Evolutionary conservation across 2,113 vertebrate species (phyloP), one percentile per base, ranked within the genome.

Genomic region (Triplophysa dalaica): DNA sequence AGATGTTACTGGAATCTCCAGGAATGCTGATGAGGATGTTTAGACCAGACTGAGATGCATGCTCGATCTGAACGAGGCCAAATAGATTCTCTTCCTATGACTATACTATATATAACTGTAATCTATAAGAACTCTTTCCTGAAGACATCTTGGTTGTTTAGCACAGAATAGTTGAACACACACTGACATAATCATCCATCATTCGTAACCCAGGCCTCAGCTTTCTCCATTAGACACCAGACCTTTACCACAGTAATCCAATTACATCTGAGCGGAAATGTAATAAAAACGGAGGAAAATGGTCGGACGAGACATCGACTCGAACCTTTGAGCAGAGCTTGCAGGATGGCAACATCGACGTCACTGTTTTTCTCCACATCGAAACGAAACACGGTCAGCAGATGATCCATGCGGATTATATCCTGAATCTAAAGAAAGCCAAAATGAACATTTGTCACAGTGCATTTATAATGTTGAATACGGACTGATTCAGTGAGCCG

Each of bases 291-390:
- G 13, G 48, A 50, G 5, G 13, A 52, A 52, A 14, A 5, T 4
- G 13, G 19, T 56, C 3, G 8, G 54, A 21, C 1, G 1, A 14
- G 54, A 24, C 24, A 2, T 24, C 7, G 48, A n/a, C 13, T 21
- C 2, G 3, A 22, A 98, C 98, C 97, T 95, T 99, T 99, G 38
- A 99, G 90, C 48, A 99, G 88, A 0, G 97, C 96, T 81, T 98
- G 94, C 14, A 99, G 93, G 85, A 99, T 98, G 72, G 98, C 96
- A 76, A 99, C 92, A 4, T 99, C 98, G 88, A 99, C 87, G 0
- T 97, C 95, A 50, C 92, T 91, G 13, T 95, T 94, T 45, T 90
- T 92, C 0, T 94, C 95, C 80, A 94, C 94, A 13, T 93, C 93
- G 29, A 94, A 92, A 73, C 91, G 90, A 89, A 97, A 98, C 48